Base-by-base conservation (phyloP, 2,113 vertebrate genomes). In the Muscicapa adusta region DNA sequence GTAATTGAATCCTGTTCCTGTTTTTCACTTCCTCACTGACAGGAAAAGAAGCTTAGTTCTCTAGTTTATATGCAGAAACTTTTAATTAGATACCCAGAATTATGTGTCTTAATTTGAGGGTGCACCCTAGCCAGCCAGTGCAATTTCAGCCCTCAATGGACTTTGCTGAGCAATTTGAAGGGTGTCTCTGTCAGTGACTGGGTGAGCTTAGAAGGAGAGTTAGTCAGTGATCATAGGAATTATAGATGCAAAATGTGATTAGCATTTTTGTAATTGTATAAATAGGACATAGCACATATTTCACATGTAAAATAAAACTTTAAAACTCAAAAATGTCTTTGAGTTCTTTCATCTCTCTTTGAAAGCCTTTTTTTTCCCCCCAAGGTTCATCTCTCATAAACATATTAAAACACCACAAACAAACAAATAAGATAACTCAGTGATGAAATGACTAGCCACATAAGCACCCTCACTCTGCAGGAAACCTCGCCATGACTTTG, bases 391-490 rank as follows among this genome's bases (percentile, higher is more conserved):
- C 80, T 56, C 53, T 88, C 51, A 60, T 57, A 95, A 96, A 68
- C 76, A 63, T 77, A 80, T 47, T 91, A 80, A 68, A 87, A 81
- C 48, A 88, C 57, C 53, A n/a, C 84, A 93, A 34, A 91, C 76
- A 76, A 86, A 73, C 51, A 62, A 81, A 67, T 93, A 87, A 93
- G 51, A 92, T 93, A 89, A 78, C 38, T 51, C 83, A 57, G 85
- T 95, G 84, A 72, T 96, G 80, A 91, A 96, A 96, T 88, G 38
- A 63, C 51, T 91, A 23, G 31, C 58, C 85, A 93, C 60, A 72
- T 25, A 79, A 61, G 42, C 9, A 6, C 92, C 93, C 95, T 94
- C 73, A 28, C 38, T 67, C 38, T 80, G 71, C 88, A 98, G 94
- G 77, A 97, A 96, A 96, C 45, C 84, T 94, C 4, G 1, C 47